Evolutionary conservation across 2,113 vertebrate genomes (phyloP).

Genomic region (Oryzias curvinotus): DNA sequence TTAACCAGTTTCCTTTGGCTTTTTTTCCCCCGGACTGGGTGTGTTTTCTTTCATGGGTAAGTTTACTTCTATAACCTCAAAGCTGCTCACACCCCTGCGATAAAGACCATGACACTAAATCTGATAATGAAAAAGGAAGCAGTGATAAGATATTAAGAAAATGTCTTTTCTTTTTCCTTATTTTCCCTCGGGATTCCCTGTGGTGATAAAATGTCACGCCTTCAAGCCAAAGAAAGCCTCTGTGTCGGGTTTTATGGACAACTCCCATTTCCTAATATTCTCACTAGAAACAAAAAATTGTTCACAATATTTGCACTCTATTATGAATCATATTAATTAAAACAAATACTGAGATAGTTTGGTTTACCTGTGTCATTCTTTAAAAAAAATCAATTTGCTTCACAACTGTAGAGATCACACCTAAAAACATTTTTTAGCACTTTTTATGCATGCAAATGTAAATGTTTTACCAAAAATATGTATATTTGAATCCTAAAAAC

Average conservation of each 20-base stretch:
- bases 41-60: slow-evolving; percentile 27
- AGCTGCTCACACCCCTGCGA: slow-evolving; percentile 32
- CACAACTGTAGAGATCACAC: too few relatives aligned
- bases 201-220: slow-evolving; percentile 12
- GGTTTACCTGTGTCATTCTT: too few relatives aligned
- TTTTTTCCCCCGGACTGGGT: slow-evolving; percentile 22
- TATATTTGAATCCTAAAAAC: too few relatives aligned
- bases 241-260: slow-evolving; percentile 2
- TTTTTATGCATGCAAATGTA: too few relatives aligned
- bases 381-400: too few relatives aligned
- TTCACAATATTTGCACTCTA: neutral
- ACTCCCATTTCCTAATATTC: slow-evolving; percentile 8
- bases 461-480: too few relatives aligned
- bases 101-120: slow-evolving; percentile 23
- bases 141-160: slow-evolving; percentile 31
- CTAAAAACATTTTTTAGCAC: too few relatives aligned
- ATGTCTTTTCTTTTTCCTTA: slow-evolving; percentile 13
- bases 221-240: neutral
- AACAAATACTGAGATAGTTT: neutral
- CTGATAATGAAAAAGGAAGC: slow-evolving; percentile 32
- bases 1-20: slow-evolving; percentile 23
- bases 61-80: slow-evolving; percentile 30
- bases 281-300: neutral
- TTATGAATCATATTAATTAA: neutral
- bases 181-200: slow-evolving; percentile 17